These are phyloP conservation scores for Choristoneura fumiferana DNA, from an alignment of 1,140 invertebrate genomes.

Conservation along the genomic window DNA sequence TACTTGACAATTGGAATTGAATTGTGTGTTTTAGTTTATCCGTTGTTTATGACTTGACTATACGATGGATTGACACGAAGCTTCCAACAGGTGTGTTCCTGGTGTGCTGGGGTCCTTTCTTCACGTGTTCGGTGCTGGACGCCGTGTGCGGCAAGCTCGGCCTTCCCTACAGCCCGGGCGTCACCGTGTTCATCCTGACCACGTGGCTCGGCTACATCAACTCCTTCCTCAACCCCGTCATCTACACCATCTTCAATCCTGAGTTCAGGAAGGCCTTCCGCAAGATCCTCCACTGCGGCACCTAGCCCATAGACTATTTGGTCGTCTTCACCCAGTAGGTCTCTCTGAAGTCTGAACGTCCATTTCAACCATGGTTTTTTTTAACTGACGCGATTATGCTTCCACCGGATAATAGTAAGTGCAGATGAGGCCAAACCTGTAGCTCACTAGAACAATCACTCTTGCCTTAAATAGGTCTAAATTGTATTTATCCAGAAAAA, in stretches of 20 bases:
- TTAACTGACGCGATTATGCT: too few species aligned
- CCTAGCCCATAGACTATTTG: conserved; percentile 66
- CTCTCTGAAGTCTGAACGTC: too few species aligned
- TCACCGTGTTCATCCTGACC: conserved; percentile 94
- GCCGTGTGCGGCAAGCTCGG: conserved; percentile 93
- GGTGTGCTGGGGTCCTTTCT: conserved; percentile 99
- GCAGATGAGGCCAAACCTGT: too few species aligned
- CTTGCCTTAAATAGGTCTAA: too few species aligned
- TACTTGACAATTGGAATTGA: too few species aligned
- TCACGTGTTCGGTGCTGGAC: conserved; percentile 97
- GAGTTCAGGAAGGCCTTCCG: conserved; percentile 99
- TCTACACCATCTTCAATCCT: conserved; percentile 99
- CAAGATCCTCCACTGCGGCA: conserved; percentile 89
- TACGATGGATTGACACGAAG: too few species aligned
- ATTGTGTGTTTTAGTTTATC: too few species aligned
- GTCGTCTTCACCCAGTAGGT: conserved; percentile 42
- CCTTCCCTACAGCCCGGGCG: conserved; percentile 89
- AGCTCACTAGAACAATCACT: too few species aligned
- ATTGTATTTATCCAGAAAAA: too few species aligned
- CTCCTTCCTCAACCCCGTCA: conserved; percentile 98
- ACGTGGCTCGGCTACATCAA: conserved; percentile 99
- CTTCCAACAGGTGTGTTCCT: conserved; percentile 89
- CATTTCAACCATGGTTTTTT: too few species aligned
- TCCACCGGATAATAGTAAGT: too few species aligned
- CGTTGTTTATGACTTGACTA: too few species aligned